Percentiles rank a stretch among this genome's conserved stretches.
These are phyloP conservation scores for Caenorhabditis imperialis DNA, from an alignment of 2,888 invertebrate species.

Conservation along the genomic window DNA sequence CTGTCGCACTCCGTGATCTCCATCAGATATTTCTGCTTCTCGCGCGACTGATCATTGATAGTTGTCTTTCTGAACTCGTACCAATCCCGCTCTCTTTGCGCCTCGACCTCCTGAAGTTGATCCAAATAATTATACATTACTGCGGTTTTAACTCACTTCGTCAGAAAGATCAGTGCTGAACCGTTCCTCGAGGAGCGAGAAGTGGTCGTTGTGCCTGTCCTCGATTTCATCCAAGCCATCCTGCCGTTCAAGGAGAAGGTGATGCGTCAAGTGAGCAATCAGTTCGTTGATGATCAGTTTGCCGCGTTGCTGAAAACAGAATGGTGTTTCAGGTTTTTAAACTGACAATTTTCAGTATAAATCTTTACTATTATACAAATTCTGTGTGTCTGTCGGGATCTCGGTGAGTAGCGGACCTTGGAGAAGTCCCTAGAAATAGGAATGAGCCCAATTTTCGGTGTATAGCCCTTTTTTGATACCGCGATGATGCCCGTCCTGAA, in stretches of 20 bases:
- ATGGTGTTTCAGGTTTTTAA: too few relatives aligned
- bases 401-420: too few relatives aligned
- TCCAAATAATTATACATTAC: too few relatives aligned
- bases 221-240: neutral
- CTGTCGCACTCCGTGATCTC: neutral
- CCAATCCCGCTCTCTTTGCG: neutral
- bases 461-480: too few relatives aligned
- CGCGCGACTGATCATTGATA: neutral
- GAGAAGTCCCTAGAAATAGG: too few relatives aligned
- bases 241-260: constrained; percentile 1
- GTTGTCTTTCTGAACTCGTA: constrained; percentile 4
- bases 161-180: neutral
- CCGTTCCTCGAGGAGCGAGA: neutral
- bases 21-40: neutral
- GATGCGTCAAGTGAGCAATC: constrained; percentile 17
- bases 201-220: neutral
- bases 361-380: too few relatives aligned
- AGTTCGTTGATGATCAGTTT: too few relatives aligned
- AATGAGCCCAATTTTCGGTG: too few relatives aligned
- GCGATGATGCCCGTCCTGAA: too few relatives aligned
- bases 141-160: constrained; percentile 12
- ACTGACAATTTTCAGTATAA: too few relatives aligned
- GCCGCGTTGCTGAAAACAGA: too few relatives aligned
- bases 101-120: constrained; percentile 17
- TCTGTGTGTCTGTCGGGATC: too few relatives aligned